Evolutionary conservation across 64 coral and sea anemone genomes (phyloP).

Genomic region (Cladopsammia gracilis): DNA sequence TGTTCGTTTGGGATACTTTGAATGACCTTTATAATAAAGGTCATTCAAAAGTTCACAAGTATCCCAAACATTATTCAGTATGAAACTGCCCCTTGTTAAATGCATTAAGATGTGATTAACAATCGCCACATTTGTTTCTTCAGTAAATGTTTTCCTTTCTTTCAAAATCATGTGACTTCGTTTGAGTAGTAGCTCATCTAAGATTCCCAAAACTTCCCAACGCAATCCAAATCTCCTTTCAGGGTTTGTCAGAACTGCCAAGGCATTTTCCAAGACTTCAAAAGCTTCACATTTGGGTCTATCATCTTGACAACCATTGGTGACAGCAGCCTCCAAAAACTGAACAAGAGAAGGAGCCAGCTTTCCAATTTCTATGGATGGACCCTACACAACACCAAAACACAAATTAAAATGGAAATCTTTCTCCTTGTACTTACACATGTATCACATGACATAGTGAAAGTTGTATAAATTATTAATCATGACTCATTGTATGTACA

Average conservation of each 20-base stretch:
- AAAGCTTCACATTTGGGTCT: slow-evolving; percentile 26
- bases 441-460: too few relatives aligned
- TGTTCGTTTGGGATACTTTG: neutral
- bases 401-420: neutral
- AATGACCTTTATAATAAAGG: neutral
- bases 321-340: slow-evolving; percentile 7
- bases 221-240: slow-evolving; percentile 8
- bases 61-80: neutral
- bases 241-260: neutral
- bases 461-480: too few relatives aligned
- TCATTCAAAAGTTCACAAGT: too few relatives aligned
- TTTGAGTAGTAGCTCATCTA: slow-evolving; percentile 14
- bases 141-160: neutral
- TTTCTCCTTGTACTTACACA: too few relatives aligned
- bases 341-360: slow-evolving; percentile 35
- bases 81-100: slow-evolving; percentile 18
- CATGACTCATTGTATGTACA: too few relatives aligned
- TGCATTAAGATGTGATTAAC: slow-evolving; percentile 30
- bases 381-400: slow-evolving; percentile 35
- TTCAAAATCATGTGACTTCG: neutral
- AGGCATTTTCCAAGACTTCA: slow-evolving; percentile 36
- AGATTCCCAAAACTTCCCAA: slow-evolving; percentile 7
- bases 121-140: slow-evolving; percentile 21
- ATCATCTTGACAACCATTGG: slow-evolving; percentile 3
- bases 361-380: slow-evolving; percentile 6